These are phyloP conservation scores for Phainopepla nitens DNA, from an alignment of 2,113 vertebrate species.

Conservation along the genomic window DNA sequence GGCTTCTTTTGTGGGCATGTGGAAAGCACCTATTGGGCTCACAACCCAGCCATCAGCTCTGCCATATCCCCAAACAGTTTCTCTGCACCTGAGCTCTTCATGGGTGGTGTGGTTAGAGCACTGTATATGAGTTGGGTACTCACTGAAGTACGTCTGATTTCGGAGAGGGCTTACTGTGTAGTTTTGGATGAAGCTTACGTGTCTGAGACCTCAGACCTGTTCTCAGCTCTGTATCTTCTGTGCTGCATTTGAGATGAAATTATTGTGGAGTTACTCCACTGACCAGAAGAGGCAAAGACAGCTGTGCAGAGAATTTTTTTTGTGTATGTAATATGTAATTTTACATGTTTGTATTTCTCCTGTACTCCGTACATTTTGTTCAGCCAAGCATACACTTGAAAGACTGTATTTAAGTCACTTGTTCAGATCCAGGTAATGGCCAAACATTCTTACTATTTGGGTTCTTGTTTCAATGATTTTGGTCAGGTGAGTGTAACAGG, in stretches of 20 bases:
- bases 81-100: background rate
- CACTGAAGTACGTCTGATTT: background rate
- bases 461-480: background rate
- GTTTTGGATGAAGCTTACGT: background rate
- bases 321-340: background rate
- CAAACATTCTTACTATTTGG: background rate
- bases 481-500: background rate
- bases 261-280: background rate
- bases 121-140: background rate
- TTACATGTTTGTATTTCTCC: background rate
- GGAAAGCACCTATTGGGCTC: background rate
- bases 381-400: background rate
- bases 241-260: background rate
- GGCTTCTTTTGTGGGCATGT: background rate
- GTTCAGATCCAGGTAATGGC: background rate
- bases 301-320: background rate
- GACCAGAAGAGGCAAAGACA: background rate
- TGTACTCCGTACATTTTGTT: background rate
- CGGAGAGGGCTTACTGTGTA: background rate
- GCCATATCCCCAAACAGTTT: background rate
- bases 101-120: background rate
- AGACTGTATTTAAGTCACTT: background rate
- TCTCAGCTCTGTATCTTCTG: background rate
- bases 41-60: background rate
- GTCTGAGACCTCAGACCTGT: background rate